phyloP scores from a whole-genome alignment of 2,113 vertebrate genomes.

The Crypturellus undulatus region DNA sequence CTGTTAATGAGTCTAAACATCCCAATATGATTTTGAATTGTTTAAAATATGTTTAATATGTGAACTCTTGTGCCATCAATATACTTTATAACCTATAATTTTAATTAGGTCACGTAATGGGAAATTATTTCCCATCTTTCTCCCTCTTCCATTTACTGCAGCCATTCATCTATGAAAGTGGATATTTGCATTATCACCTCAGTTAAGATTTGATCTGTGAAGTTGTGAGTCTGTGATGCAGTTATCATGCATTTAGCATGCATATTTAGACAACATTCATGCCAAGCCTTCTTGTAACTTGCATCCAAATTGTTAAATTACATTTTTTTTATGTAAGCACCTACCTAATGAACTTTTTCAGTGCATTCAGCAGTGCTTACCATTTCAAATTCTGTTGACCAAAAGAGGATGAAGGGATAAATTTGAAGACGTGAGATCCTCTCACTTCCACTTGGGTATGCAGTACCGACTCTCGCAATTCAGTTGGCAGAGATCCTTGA shows the following conservation, averaged over 20 bases:
- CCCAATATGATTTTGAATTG: slow-evolving; percentile 1
- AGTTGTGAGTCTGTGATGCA: slow-evolving; percentile 15
- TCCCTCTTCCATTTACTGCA: background rate
- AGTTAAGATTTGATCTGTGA: slow-evolving; percentile 52
- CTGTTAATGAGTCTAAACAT: background rate
- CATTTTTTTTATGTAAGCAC: background rate
- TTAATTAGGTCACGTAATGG: slow-evolving; percentile 72
- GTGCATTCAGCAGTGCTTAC: slow-evolving; percentile 26
- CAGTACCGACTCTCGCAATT: slow-evolving; percentile 77
- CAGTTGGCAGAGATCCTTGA: slow-evolving; percentile 77
- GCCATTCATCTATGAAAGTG: slow-evolving; percentile 60
- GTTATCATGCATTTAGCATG: slow-evolving; percentile 37
- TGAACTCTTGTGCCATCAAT: slow-evolving; percentile 51
- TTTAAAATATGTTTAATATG: slow-evolving; percentile 54
- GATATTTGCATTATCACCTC: slow-evolving; percentile 55
- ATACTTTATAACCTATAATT: slow-evolving; percentile 53
- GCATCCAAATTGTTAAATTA: slow-evolving; percentile 30
- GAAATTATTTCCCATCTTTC: slow-evolving; percentile 27
- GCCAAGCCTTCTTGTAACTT: slow-evolving; percentile 6
- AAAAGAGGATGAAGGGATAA: slow-evolving; percentile 7
- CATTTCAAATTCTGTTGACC: slow-evolving; percentile 57
- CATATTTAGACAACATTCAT: slow-evolving; percentile 15
- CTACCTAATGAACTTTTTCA: slow-evolving; percentile 59
- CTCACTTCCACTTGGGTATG: slow-evolving; percentile 62
- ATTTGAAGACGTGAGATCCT: slow-evolving; percentile 57